Evolutionary conservation across 1,140 invertebrate species (phyloP), one percentile per base, ranked within the genome.

Genomic region (Bombus pyrosoma): DNA sequence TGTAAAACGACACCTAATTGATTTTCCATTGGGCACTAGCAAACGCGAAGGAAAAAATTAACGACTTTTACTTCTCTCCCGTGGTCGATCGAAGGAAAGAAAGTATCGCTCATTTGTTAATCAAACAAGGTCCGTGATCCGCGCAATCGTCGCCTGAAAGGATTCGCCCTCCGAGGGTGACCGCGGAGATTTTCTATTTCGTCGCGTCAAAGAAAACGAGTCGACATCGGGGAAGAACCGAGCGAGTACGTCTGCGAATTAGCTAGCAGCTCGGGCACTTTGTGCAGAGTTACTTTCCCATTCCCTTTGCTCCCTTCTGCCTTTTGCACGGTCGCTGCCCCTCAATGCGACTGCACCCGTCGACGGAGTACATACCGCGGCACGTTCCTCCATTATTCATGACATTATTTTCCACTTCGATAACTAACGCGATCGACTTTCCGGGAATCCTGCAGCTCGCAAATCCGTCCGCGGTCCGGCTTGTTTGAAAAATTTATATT

Each of bases 351-450:
- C 83, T 81, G 53, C 66, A 12, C 53, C 76, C 77, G 25, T 72
- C 74, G 18, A 69, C 64, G 47, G 37, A 73, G 66, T 73, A 85
- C 68, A 73, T 80, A 85, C 64, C 77, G 77, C 68, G 68, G 41
- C 34, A 37, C 77, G 83, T 73, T 73, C 47, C 47, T 86, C 71
- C 85, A 83, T 83, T 86, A 86, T 86, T 86, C 85, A 86, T 82
- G 72, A 86, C 72, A 86, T 86, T 86, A 86, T 86, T 86, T 86
- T 86, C 85, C 85, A 76, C 80, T 39, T 83, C 85, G 80, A 86
- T 83, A 82, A 83, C 73, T 82, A 83, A 82, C 71, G 64, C 80
- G 72, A 86, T 83, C 81, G 83, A 73, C 77, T 72, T 80, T 41
- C 18, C 75, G 34, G 64, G 53, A 43, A 84, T 69, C 47, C 77